Conservation (phyloP, 2,888 invertebrate species). For the Opisthograptis luteolata region DNA sequence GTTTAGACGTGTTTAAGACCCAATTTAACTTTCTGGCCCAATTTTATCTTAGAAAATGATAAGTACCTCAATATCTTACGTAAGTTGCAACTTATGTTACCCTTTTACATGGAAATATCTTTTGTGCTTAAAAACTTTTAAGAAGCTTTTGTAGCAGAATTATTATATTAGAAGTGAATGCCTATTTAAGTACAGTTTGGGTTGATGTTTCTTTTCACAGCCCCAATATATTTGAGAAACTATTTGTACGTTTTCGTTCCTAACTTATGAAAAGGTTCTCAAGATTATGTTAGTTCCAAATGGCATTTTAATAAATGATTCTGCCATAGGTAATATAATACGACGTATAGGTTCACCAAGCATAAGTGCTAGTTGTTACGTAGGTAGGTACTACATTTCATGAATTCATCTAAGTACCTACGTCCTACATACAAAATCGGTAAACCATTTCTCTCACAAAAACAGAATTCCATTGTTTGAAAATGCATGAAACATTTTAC, state of each 20-base stretch:
- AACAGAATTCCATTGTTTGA: slow-evolving; percentile 36
- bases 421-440: slow-evolving; percentile 39
- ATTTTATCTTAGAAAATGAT: neutral
- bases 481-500: slow-evolving; percentile 39
- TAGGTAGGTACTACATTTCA: slow-evolving; percentile 3
- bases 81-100: too few relatives aligned
- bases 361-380: neutral
- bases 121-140: too few relatives aligned
- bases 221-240: too few relatives aligned
- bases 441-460: slow-evolving; percentile 34
- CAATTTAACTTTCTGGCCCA: slow-evolving; percentile 4
- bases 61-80: neutral
- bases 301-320: too few relatives aligned
- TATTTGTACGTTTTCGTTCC: too few relatives aligned
- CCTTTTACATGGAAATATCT: too few relatives aligned
- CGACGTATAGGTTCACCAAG: slow-evolving; percentile 1
- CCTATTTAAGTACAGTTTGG: too few relatives aligned
- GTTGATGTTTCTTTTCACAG: too few relatives aligned
- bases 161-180: too few relatives aligned
- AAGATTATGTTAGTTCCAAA: too few relatives aligned
- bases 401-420: slow-evolving; percentile 22
- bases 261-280: neutral
- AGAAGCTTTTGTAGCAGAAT: too few relatives aligned
- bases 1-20: slow-evolving; percentile 1
- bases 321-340: neutral